Evolutionary conservation across 2,888 invertebrate species (phyloP).

Genomic region (Heliothis peltigera): DNA sequence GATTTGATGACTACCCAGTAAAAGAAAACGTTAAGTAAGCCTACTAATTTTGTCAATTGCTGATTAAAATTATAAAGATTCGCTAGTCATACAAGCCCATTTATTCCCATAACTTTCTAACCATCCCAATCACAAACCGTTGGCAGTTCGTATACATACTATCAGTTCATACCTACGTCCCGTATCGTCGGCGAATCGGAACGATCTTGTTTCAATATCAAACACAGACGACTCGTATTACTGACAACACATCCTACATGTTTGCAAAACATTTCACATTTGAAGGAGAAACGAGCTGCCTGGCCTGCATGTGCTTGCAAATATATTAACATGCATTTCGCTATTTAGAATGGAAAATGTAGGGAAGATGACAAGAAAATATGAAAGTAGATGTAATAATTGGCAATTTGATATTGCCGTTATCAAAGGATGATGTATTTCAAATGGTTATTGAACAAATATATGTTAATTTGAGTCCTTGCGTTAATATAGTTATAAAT

Average conservation of each 20-base stretch:
- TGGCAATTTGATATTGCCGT: background rate
- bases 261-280: slow-evolving; percentile 68
- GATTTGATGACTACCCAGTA: no score
- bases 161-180: slow-evolving; percentile 59
- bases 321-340: slow-evolving; percentile 42
- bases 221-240: slow-evolving; percentile 75
- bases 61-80: no score
- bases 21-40: no score
- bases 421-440: background rate
- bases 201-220: slow-evolving; percentile 75
- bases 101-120: slow-evolving; percentile 27
- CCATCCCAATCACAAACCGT: slow-evolving; percentile 28
- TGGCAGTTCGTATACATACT: slow-evolving; percentile 26
- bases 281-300: slow-evolving; percentile 45
- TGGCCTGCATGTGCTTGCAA: slow-evolving; percentile 17
- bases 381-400: background rate
- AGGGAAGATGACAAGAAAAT: background rate
- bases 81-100: slow-evolving; percentile 10
- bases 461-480: no score
- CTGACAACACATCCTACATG: slow-evolving; percentile 64
- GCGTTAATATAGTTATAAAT: no score
- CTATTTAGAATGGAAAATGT: slow-evolving; percentile 1
- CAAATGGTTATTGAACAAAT: background rate
- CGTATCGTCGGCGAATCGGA: slow-evolving; percentile 69
- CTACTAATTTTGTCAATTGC: no score